Percentiles rank a stretch among this genome's conserved stretches.
Conservation (phyloP, 1,140 invertebrate genomes). For the Rhagoletis pomonella region DNA sequence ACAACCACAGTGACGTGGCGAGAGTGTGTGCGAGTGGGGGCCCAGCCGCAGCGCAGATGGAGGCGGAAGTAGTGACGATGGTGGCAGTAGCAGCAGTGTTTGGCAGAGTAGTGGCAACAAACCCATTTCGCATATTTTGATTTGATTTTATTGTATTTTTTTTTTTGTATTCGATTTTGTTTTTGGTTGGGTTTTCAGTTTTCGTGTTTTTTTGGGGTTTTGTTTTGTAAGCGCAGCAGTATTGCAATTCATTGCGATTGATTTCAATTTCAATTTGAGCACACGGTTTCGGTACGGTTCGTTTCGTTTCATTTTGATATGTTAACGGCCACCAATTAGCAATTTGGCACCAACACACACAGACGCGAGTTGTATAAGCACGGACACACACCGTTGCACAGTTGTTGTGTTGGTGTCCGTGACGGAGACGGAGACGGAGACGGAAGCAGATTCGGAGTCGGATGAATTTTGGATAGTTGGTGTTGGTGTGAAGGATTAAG, state of each 20-base stretch:
- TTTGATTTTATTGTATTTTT: too few species aligned
- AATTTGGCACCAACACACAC: not conserved
- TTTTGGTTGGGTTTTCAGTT: not conserved
- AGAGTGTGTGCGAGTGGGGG: not conserved
- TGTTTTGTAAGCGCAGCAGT: not conserved
- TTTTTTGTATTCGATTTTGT: not conserved
- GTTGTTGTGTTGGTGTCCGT: not conserved
- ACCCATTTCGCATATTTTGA: too few species aligned
- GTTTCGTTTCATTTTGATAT: conserved; percentile 22
- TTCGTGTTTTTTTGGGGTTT: not conserved
- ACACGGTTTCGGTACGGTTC: not conserved
- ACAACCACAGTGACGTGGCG: too few species aligned
- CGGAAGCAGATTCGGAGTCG: not conserved
- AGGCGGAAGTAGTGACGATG: conserved; percentile 45
- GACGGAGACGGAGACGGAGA: not conserved
- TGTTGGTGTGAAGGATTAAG: conserved; percentile 44
- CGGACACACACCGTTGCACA: not conserved
- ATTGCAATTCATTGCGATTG: conserved; percentile 32
- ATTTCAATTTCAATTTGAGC: conserved; percentile 22
- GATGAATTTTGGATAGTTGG: conserved; percentile 40
- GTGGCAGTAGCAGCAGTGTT: not conserved
- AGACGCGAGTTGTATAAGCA: not conserved
- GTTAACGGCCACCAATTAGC: conserved; percentile 30
- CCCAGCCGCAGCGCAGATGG: conserved; percentile 48
- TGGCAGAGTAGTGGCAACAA: not conserved